Evolutionary conservation across 1,140 invertebrate genomes (phyloP).

Genomic region (Caenorhabditis tropicalis): DNA sequence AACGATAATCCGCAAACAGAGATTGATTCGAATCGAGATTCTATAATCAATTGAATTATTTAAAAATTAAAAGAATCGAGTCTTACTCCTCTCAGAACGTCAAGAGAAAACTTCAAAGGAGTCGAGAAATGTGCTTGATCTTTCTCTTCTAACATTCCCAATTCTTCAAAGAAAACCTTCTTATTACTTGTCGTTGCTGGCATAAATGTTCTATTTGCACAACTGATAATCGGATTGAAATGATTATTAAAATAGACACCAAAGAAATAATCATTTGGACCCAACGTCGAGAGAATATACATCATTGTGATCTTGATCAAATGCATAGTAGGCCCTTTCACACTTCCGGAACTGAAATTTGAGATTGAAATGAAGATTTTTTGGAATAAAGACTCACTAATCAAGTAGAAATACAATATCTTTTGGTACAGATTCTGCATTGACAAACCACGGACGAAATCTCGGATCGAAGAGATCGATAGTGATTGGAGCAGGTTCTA

Average conservation of each 20-base stretch:
- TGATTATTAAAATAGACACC: conserved; percentile 56
- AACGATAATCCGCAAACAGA: conserved; percentile 49
- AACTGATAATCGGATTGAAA: conserved; percentile 50
- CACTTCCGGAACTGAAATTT: conserved; percentile 59
- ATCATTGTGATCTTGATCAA: conserved; percentile 57
- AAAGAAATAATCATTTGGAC: conserved; percentile 57
- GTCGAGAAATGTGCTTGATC: conserved; percentile 68
- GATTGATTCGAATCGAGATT: conserved; percentile 44
- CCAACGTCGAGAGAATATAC: conserved; percentile 57
- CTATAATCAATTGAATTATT: conserved; percentile 10
- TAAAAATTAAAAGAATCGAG: not conserved
- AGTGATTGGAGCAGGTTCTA: conserved; percentile 56
- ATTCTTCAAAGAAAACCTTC: conserved; percentile 63
- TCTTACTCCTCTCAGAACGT: conserved; percentile 60
- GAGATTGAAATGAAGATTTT: conserved; percentile 10
- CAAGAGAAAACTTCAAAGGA: conserved; percentile 66
- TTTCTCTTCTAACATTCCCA: conserved; percentile 66
- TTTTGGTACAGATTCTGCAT: conserved; percentile 54
- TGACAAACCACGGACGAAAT: conserved; percentile 59
- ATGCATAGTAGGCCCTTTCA: conserved; percentile 61
- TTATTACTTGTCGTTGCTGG: conserved; percentile 60
- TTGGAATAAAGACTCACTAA: conserved; percentile 53
- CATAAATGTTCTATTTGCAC: conserved; percentile 53
- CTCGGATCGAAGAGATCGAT: conserved; percentile 60
- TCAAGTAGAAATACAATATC: conserved; percentile 60